Percentiles rank a stretch among this genome's conserved stretches.
Evolutionary conservation across 2,113 vertebrate species (phyloP).

Genomic region (Grantiella picta): DNA sequence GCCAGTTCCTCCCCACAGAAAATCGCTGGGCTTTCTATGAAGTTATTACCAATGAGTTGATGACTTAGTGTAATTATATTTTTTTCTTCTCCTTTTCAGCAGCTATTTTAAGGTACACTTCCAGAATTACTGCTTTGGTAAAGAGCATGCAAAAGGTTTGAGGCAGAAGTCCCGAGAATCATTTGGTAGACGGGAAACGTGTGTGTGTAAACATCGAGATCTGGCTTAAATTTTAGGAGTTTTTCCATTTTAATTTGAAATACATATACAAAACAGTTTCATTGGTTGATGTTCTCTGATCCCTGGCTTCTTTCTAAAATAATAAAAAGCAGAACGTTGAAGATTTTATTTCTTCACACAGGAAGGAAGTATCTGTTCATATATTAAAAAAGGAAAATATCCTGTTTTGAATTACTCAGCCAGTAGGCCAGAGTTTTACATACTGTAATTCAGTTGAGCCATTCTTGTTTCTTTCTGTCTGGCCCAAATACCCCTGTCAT

Average conservation of each 20-base stretch:
- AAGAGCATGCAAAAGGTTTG: neutral
- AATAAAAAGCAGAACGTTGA: conserved; percentile 42
- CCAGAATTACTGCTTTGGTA: neutral
- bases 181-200: neutral
- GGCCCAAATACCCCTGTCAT: neutral
- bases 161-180: neutral
- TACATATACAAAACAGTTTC: conserved; percentile 15
- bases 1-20: neutral
- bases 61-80: neutral
- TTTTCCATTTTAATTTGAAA: conserved; percentile 41
- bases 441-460: neutral
- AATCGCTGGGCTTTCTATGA: neutral
- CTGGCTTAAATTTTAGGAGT: conserved; percentile 33
- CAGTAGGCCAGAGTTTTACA: neutral
- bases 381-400: conserved; percentile 26
- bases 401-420: conserved; percentile 40
- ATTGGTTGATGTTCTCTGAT: conserved; percentile 45
- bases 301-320: conserved; percentile 48
- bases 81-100: neutral
- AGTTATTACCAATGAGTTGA: neutral
- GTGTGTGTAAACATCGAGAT: neutral
- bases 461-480: neutral
- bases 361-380: conserved; percentile 39
- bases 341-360: conserved; percentile 23
- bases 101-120: neutral